Base-by-base conservation (phyloP, 2,113 vertebrate species). In the Petrocephalus zakoni region DNA sequence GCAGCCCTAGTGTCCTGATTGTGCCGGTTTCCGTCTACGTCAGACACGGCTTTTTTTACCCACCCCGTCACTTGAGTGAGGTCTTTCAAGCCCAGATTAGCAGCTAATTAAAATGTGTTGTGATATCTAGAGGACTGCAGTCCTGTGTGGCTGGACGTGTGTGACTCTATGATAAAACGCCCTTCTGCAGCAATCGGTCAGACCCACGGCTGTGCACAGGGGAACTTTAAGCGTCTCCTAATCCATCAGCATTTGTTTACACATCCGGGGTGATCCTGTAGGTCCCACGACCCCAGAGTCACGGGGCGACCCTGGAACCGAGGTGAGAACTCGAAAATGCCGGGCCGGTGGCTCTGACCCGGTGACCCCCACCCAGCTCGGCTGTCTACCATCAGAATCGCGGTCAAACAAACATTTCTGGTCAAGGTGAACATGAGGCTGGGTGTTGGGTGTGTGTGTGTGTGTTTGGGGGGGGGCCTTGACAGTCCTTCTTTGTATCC, bases 401-500 rank as follows among this genome's bases (percentile, higher is more conserved):
- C 21, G 84, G 84, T 89, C 78, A 89, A 89, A 19, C 84, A 89
- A 86, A 75, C 61, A 75, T 29, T 6, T 8, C 17, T 55, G 51
- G 83, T 34, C 84, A 34, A 68, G 25, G 84, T 53, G 52, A 29
- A 53, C 25, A 5, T 34, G 37, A 55, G 84, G 84, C 25, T 15
- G 4, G 84, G n/a, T 85, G 51, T 25, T 85, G n/a, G 21, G 34
- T 19, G 52, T 13, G 47, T 25, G 25, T 47, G 29, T 10, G 55
- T 2, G 46, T 17, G 2, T 15, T 89, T 88, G 87, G 53, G 34
- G 58, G 90, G 84, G 89, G 0, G 90, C 89, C 90, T 90, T 92
- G 89, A 93, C 90, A 94, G 92, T 90, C 91, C 13, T 85, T 89
- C 93, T 94, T 94, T 95, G 93, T 94, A 90, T 88, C 56, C 75